Evolutionary conservation across 2,113 vertebrate genomes (phyloP).

Genomic region (Ammodytes dubius): DNA sequence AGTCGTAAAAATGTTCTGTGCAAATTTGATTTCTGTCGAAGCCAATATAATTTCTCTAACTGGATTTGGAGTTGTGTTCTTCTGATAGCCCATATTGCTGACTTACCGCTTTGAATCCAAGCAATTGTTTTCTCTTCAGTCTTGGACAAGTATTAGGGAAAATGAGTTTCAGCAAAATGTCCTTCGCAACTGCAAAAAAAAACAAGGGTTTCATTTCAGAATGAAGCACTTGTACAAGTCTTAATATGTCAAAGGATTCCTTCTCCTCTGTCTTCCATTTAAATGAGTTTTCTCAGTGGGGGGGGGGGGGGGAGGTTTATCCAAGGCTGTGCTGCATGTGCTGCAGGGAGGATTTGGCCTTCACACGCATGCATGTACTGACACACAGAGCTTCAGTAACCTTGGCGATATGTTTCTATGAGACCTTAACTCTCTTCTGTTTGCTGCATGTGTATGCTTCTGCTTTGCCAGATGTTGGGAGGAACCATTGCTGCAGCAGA

Average conservation of each 20-base stretch:
- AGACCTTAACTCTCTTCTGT: slow-evolving; percentile 44
- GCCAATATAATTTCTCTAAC: slow-evolving; percentile 54
- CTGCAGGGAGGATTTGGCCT: slow-evolving; percentile 62
- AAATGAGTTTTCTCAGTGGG: slow-evolving; percentile 54
- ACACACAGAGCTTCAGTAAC: slow-evolving; percentile 55
- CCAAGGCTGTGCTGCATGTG: slow-evolving; percentile 42
- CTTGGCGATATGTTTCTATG: slow-evolving; percentile 56
- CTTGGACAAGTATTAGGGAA: slow-evolving; percentile 14
- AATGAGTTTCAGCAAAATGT: slow-evolving; percentile 45
- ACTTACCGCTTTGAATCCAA: slow-evolving; percentile 46
- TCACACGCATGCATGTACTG: slow-evolving; percentile 40
- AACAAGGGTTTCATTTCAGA: slow-evolving; percentile 19
- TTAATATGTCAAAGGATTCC: slow-evolving; percentile 43
- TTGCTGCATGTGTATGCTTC: slow-evolving; percentile 47
- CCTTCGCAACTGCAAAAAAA: not conserved
- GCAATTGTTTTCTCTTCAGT: slow-evolving; percentile 41
- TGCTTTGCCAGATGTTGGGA: slow-evolving; percentile 69
- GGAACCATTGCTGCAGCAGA: slow-evolving; percentile 40
- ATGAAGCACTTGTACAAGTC: slow-evolving; percentile 12
- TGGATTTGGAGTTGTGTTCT: slow-evolving; percentile 69
- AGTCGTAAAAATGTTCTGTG: slow-evolving; percentile 21
- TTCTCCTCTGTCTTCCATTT: slow-evolving; percentile 41
- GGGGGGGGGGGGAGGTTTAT: slow-evolving; percentile 39
- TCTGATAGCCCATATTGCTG: slow-evolving; percentile 67
- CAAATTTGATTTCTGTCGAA: slow-evolving; percentile 58